These are phyloP conservation scores for Cygnus olor DNA, from an alignment of 2,797 vertebrate species.

Conservation along the genomic window DNA sequence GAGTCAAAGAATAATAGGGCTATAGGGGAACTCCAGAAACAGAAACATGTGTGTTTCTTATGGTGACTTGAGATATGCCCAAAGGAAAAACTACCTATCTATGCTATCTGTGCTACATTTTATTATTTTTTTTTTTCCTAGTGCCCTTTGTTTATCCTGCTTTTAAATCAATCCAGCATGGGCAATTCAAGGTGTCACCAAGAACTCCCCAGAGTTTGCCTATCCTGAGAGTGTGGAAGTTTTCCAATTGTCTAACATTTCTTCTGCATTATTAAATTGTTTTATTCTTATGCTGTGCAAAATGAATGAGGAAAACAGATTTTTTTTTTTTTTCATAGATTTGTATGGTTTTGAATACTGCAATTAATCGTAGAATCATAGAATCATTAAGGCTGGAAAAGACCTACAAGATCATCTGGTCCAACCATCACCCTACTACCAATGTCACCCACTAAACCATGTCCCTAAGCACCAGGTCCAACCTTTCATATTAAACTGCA, in stretches of 20 bases:
- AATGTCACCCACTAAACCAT: too few relatives aligned
- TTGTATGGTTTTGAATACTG: neutral
- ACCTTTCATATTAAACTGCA: neutral
- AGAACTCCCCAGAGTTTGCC: neutral
- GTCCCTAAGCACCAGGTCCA: too few relatives aligned
- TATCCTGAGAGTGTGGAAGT: rapidly evolving
- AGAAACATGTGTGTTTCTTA: neutral
- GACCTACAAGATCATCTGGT: too few relatives aligned
- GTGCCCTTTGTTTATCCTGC: neutral
- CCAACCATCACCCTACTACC: too few relatives aligned
- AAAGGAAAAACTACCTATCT: neutral
- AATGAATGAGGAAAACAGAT: neutral
- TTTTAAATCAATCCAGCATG: neutral
- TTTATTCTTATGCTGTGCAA: neutral
- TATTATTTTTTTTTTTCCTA: too few relatives aligned
- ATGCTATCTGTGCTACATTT: neutral
- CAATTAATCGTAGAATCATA: neutral
- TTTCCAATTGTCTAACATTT: neutral
- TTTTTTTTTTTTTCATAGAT: too few relatives aligned
- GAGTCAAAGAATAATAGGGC: neutral
- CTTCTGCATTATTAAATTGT: neutral
- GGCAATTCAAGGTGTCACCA: neutral
- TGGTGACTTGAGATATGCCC: neutral
- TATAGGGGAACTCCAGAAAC: neutral
- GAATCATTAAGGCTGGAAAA: too few relatives aligned